phyloP scores from a whole-genome alignment of 2,888 invertebrate genomes.

The Polietes domitor region DNA sequence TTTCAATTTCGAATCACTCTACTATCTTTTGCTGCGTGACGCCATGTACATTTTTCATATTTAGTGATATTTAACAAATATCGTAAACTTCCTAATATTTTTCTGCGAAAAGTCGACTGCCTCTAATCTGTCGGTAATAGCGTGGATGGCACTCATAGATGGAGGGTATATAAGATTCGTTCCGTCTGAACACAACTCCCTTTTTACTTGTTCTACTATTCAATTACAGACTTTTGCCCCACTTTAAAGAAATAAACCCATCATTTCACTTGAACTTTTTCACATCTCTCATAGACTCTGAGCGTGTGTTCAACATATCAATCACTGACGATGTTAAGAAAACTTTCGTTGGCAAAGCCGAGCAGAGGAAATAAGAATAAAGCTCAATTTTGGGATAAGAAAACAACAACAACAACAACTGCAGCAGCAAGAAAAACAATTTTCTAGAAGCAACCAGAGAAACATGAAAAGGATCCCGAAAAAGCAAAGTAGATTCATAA shows the following conservation, averaged over 20 bases:
- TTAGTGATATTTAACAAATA: too few relatives aligned
- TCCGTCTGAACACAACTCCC: too few relatives aligned
- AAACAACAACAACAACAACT: background rate
- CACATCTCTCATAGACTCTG: background rate
- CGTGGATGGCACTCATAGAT: too few relatives aligned
- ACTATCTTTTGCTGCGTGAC: too few relatives aligned
- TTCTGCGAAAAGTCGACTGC: too few relatives aligned
- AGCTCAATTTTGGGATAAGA: background rate
- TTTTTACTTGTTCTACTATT: too few relatives aligned
- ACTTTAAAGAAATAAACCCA: background rate
- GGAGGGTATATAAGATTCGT: too few relatives aligned
- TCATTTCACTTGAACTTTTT: slow-evolving; percentile 30
- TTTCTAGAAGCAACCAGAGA: background rate
- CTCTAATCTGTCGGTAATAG: too few relatives aligned
- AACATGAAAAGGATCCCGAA: slow-evolving; percentile 17
- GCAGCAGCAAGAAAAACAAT: background rate
- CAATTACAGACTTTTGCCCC: background rate
- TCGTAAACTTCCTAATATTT: too few relatives aligned
- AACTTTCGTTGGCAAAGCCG: background rate
- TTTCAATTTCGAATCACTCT: too few relatives aligned
- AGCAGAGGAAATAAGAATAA: background rate
- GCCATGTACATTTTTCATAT: too few relatives aligned
- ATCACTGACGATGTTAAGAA: slow-evolving; percentile 1
- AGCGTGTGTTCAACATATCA: background rate
- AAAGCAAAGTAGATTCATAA: slow-evolving; percentile 49